Conservation (phyloP, 2,888 invertebrate genomes). For the Euplexia lucipara region DNA sequence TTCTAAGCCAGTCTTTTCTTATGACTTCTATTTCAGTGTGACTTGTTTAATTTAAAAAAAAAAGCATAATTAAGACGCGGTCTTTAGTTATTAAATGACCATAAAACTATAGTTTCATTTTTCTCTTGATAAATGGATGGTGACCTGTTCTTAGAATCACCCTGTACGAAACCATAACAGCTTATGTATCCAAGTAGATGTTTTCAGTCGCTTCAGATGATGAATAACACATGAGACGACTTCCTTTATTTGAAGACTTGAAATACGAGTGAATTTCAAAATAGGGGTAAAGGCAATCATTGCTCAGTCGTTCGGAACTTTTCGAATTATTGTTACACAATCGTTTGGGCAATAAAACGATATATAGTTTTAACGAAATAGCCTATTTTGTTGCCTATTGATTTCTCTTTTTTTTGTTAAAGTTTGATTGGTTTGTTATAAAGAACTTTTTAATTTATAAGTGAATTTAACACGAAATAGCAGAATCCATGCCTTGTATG, state of each 20-base stretch:
- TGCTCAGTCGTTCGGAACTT: conserved; percentile 57
- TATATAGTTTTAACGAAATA: conserved; percentile 54
- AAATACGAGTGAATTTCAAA: conserved; percentile 73
- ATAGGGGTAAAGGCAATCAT: conserved; percentile 62
- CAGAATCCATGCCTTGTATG: no score
- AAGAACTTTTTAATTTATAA: background rate
- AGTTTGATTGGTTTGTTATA: conserved; percentile 44
- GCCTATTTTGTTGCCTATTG: conserved; percentile 24
- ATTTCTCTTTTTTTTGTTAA: conserved; percentile 11
- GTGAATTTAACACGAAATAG: no score
- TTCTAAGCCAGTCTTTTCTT: no score
- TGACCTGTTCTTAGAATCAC: background rate
- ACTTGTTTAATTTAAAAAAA: no score
- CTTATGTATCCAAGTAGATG: conserved; percentile 50
- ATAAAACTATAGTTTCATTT: no score
- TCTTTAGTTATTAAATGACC: no score
- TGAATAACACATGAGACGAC: conserved; percentile 80
- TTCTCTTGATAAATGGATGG: no score
- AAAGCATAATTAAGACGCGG: no score
- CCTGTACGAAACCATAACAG: conserved; percentile 40
- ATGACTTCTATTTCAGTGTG: no score
- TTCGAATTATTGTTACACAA: conserved; percentile 61
- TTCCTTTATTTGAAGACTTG: conserved; percentile 76
- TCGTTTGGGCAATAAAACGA: conserved; percentile 54
- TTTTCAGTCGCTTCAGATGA: conserved; percentile 64